These are phyloP conservation scores for Suricata suricatta DNA, from an alignment of 2,113 vertebrate genomes.

Conservation along the genomic window DNA sequence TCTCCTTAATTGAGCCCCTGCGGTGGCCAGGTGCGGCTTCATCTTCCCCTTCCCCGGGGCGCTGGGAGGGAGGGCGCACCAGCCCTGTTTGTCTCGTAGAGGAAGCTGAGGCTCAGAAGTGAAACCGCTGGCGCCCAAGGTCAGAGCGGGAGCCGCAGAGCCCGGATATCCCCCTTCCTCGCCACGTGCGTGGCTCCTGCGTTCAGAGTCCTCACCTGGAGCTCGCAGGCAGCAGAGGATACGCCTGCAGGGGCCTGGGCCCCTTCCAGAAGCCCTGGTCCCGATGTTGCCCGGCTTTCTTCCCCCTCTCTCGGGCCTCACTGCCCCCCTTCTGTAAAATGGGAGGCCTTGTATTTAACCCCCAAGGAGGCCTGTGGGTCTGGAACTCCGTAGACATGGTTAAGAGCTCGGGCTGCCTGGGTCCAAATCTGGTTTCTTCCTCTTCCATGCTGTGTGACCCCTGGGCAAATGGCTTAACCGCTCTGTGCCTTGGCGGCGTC, in stretches of 20 bases:
- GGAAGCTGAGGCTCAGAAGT: conserved; percentile 61
- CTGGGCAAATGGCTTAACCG: background rate
- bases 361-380: background rate
- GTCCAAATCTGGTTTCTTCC: background rate
- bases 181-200: background rate
- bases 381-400: background rate
- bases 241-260: background rate
- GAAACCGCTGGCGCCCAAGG: conserved; percentile 62
- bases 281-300: background rate
- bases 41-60: background rate
- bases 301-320: background rate
- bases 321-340: background rate
- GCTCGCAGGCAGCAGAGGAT: background rate
- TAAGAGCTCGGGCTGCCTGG: background rate
- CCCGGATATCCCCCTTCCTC: conserved; percentile 72
- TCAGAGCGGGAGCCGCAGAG: background rate
- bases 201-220: background rate
- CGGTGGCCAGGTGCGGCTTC: conserved; percentile 22
- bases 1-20: conserved; percentile 19
- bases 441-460: background rate
- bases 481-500: background rate
- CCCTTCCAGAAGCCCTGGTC: background rate
- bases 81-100: conserved; percentile 54
- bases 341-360: background rate
- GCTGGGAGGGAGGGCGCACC: background rate